These are phyloP conservation scores for Caenorhabditis japonica DNA, from an alignment of 2,888 invertebrate genomes.

Conservation along the genomic window DNA sequence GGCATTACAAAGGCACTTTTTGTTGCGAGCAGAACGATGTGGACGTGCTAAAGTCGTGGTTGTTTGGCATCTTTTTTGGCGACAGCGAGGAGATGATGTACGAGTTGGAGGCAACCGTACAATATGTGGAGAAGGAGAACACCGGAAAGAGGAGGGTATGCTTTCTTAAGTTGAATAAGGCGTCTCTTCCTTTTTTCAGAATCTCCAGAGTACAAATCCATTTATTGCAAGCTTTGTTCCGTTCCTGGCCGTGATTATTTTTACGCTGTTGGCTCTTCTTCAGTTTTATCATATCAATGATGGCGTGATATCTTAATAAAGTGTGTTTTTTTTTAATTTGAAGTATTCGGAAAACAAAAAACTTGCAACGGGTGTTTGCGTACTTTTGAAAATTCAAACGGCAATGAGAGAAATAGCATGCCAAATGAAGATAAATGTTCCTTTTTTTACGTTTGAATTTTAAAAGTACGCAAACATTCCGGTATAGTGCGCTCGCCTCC, in stretches of 20 bases:
- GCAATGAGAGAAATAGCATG: too few relatives aligned
- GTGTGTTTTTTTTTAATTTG: too few relatives aligned
- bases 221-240: slow-evolving; percentile 1
- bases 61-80: slow-evolving; percentile 36
- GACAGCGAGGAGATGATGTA: slow-evolving; percentile 12
- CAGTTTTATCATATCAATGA: slow-evolving; percentile 39
- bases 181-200: slow-evolving; percentile 5
- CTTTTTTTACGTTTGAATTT: too few relatives aligned
- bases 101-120: slow-evolving; percentile 12
- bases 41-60: slow-evolving; percentile 26
- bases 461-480: too few relatives aligned
- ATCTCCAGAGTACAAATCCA: background rate
- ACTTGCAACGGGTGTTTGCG: too few relatives aligned
- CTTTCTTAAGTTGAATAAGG: too few relatives aligned
- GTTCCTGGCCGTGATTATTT: slow-evolving; percentile 14
- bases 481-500: too few relatives aligned
- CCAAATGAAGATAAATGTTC: too few relatives aligned
- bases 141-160: background rate
- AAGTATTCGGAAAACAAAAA: too few relatives aligned
- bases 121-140: slow-evolving; percentile 3
- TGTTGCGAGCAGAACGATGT: slow-evolving; percentile 19
- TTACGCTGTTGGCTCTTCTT: slow-evolving; percentile 20
- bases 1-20: slow-evolving; percentile 9
- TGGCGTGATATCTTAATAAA: slow-evolving; percentile 18
- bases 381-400: too few relatives aligned